Base-by-base conservation (phyloP, 2,888 invertebrate genomes). In the Xylota segnis region DNA sequence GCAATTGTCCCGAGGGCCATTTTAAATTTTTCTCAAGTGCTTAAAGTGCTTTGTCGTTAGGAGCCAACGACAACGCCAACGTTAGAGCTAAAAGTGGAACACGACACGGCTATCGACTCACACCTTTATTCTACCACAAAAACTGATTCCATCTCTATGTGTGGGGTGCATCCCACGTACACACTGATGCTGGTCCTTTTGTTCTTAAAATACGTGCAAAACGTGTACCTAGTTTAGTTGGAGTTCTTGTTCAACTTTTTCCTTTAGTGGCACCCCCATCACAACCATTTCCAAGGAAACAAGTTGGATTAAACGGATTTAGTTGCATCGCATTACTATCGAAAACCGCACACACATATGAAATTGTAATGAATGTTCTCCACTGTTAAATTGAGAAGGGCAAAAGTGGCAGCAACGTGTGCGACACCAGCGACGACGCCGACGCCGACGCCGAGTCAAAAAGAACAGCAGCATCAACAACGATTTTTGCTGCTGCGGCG, bases 1-100 rank as follows among this genome's bases (percentile, higher is more conserved):
- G 90, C 90, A 90, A 90, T 90, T 90, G 90, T 89, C 88, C 89
- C 88, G 88, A 89, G 89, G 89, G 89, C 88, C 90, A 89, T 90
- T 90, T 90, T 89, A 90, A 89, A 89, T 88, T 89, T 88, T 88
- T 88, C 87, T 87, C 81, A 87, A 88, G 74, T 88, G 54, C 54
- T 59, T 32, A 45, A 34, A 68, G 59, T 59, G 63, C 45, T 74
- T 61, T 58, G 72, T 74, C 74, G 79, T 79, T 79, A 83, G 56
- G 61, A 32, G 83, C 43, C 76, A 79, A 59, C 63, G 74, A 75
- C 68, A 87, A 65, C 78, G 50, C 23, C 23, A 79, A 23, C 66
- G 83, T 52, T 79, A 78, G 37, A 77, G 66, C 75, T 87, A 77
- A 63, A 89, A 87, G 87, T 74, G 79, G 63, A 75, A 77, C 70